phyloP scores from a whole-genome alignment of 1,140 invertebrate genomes.

The Neocloeon triangulifer region DNA sequence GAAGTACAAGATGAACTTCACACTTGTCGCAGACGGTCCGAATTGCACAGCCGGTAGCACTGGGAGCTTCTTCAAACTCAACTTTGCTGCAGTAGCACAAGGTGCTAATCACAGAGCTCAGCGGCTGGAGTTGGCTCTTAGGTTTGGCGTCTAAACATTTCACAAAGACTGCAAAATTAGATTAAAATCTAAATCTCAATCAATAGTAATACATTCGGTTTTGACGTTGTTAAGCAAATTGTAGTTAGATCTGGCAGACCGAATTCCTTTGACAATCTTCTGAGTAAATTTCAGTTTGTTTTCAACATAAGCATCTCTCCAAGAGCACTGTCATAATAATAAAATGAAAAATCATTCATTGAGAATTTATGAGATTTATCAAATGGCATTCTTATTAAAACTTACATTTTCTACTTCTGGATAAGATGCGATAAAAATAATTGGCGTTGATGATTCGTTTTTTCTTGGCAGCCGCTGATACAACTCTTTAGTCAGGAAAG shows the following conservation, averaged over 20 bases:
- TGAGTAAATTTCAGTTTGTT: constrained; percentile 62
- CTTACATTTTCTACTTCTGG: constrained; percentile 30
- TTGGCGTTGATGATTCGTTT: constrained; percentile 13
- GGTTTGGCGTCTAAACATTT: constrained; percentile 29
- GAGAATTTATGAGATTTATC: too few species aligned
- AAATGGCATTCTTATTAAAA: too few species aligned
- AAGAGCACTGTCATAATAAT: constrained; percentile 40
- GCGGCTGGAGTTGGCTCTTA: constrained; percentile 27
- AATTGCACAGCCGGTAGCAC: constrained; percentile 57
- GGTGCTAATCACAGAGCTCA: constrained; percentile 33
- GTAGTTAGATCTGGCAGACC: constrained; percentile 74
- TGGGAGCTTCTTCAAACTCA: constrained; percentile 21
- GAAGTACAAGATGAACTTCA: constrained; percentile 65
- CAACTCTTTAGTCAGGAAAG: constrained; percentile 92
- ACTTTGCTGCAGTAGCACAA: constrained; percentile 46
- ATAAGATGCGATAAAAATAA: constrained; percentile 66
- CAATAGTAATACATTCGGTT: constrained; percentile 35
- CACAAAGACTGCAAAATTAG: constrained; percentile 27
- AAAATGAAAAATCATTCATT: too few species aligned
- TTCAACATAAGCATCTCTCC: constrained; percentile 49
- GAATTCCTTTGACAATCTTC: constrained; percentile 61
- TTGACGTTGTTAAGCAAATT: constrained; percentile 68
- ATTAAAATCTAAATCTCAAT: constrained; percentile 1
- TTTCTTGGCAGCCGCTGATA: constrained; percentile 64
- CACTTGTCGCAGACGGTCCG: constrained; percentile 71